phyloP scores from a whole-genome alignment of 2,113 vertebrate species.

The Sialia sialis region DNA sequence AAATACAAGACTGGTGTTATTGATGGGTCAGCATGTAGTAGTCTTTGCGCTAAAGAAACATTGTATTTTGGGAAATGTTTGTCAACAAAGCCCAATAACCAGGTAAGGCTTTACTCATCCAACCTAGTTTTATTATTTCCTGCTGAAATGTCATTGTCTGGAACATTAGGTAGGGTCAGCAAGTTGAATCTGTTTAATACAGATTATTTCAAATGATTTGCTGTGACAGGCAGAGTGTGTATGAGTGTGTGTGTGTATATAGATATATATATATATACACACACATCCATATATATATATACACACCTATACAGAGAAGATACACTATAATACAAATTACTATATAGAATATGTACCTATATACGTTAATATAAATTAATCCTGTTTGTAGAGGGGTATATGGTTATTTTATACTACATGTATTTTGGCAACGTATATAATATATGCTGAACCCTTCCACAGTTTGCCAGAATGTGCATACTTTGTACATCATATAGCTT shows the following conservation, averaged over 20 bases:
- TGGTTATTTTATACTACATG: not conserved
- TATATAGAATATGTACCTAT: not conserved
- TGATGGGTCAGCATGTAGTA: conserved; percentile 92
- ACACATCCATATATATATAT: not conserved
- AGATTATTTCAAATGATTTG: not conserved
- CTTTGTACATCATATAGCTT: not conserved
- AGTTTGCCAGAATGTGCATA: not conserved
- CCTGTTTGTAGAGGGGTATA: not conserved
- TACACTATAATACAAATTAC: not conserved
- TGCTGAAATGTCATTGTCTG: not conserved
- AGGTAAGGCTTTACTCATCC: conserved; percentile 74
- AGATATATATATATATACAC: not conserved
- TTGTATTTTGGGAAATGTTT: conserved; percentile 94
- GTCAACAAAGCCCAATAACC: conserved; percentile 86
- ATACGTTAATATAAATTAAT: not conserved
- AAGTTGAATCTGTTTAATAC: not conserved
- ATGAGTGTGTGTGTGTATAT: not conserved
- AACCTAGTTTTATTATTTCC: not conserved
- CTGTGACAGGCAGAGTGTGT: not conserved
- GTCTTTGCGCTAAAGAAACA: conserved; percentile 91
- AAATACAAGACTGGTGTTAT: conserved; percentile 93
- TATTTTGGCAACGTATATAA: not conserved
- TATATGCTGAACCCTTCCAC: not conserved
- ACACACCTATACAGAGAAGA: not conserved
- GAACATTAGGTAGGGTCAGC: not conserved